Evolutionary conservation across 2,888 invertebrate species (phyloP), one percentile per base, ranked within the genome.

Genomic region (Napeogenes sylphis): DNA sequence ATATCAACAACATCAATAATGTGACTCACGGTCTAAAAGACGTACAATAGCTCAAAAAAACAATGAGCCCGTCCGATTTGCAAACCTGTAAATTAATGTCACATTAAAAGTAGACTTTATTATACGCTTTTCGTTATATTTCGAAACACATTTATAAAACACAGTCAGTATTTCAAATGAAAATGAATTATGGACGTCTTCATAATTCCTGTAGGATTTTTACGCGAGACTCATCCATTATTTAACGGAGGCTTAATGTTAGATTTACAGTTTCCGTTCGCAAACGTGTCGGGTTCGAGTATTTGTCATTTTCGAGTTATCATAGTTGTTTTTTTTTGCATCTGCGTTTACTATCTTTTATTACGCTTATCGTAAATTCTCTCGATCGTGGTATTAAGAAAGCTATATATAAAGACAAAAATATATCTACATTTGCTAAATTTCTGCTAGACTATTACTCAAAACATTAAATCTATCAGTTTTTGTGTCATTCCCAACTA

Each of bases 201-300:
- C 73, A 75, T 85, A 85, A 87, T 85, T 82, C 83, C 81, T 79
- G 76, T 64, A 67, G 73, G 74, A 73, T 75, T 78, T 82, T 84
- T 83, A 74, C 75, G 70, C 76, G 73, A 66, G 70, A 74, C 81
- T 80, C 85, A 85, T 87, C 85, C 82, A 83, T 87, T 85, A 86
- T 87, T 83, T 85, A 85, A 62, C 64, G 72, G 72, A 76, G 80
- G 84, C 80, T 84, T 82, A 79, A 75, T 70, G 68, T 73, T 75
- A 83, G 85, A 87, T 87, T 87, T 86, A 85, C 83, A 75, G 80
- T 76, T 83, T 83, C 77, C 81, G 77, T 72, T 70, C 69, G 70
- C 67, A 62, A 70, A 75, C 64, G 68, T 65, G 68, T 73, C 69
- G 78, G 75, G 66, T 71, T 71, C 70, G 65, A 70, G 68, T 67